Percentiles rank a stretch among this genome's conserved stretches.
Evolutionary conservation across 2,797 vertebrate genomes (phyloP).

Genomic region (Lagorchestes hirsutus): DNA sequence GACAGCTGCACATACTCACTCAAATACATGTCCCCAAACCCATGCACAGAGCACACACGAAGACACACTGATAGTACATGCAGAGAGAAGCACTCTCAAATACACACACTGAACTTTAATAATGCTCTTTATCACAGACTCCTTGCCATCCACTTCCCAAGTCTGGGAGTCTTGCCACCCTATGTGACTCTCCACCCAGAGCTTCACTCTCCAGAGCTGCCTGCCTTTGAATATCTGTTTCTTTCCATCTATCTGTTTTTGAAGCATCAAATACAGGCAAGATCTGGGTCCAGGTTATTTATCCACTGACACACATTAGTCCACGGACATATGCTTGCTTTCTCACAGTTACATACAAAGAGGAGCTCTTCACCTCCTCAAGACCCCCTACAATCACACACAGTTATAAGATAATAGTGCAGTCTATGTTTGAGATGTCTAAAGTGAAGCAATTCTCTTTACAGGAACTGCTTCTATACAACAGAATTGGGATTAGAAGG

Average conservation of each 20-base stretch:
- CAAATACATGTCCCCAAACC: neutral
- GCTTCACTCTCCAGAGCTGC: neutral
- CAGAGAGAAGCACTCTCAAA: neutral
- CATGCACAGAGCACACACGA: neutral
- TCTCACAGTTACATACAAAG: neutral
- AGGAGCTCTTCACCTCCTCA: neutral
- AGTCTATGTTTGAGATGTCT: neutral
- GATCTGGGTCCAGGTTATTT: neutral
- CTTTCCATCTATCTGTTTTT: constrained; percentile 12
- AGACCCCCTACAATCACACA: neutral
- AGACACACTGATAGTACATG: neutral
- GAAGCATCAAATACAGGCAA: neutral
- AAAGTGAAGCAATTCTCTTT: neutral
- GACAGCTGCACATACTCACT: neutral
- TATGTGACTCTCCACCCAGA: neutral
- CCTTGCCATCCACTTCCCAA: neutral
- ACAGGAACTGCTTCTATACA: neutral
- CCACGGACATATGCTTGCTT: neutral
- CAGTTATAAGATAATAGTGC: neutral
- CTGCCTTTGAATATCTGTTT: neutral
- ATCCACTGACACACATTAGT: neutral
- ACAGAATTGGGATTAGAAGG: neutral
- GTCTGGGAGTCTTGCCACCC: neutral
- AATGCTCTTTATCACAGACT: neutral
- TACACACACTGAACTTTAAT: neutral